phyloP scores from a whole-genome alignment of 2,888 invertebrate genomes.

The Malacosoma neustria region DNA sequence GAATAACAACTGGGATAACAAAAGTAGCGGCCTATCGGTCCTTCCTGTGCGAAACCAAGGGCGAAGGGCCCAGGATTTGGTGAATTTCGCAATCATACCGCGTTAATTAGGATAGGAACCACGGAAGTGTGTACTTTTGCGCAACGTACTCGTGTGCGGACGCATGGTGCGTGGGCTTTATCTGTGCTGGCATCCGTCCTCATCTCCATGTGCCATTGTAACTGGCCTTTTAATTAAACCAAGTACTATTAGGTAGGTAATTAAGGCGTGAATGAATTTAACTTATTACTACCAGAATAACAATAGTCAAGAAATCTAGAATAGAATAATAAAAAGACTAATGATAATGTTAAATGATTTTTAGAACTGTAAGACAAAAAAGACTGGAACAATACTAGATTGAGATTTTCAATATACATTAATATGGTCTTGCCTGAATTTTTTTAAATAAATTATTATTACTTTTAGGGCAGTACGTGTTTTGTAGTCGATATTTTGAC shows the following conservation, averaged over 20 bases:
- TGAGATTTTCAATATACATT: no score
- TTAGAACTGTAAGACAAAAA: no score
- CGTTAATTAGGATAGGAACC: slow-evolving; percentile 48
- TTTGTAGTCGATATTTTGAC: no score
- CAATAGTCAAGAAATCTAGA: no score
- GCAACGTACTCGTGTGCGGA: slow-evolving; percentile 5
- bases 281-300: no score
- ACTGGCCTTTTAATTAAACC: background rate
- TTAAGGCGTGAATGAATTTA: no score
- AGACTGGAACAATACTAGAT: no score
- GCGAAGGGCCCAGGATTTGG: slow-evolving; percentile 25
- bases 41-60: background rate
- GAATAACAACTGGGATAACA: no score
- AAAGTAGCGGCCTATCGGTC: background rate
- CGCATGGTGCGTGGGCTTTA: slow-evolving; percentile 1
- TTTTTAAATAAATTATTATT: background rate
- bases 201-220: background rate
- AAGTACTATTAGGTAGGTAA: background rate
- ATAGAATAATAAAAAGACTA: no score
- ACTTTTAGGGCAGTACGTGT: background rate
- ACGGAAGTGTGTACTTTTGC: slow-evolving; percentile 26
- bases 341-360: no score
- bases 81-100: slow-evolving; percentile 51
- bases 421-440: background rate
- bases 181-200: background rate